phyloP scores from a whole-genome alignment of 2,797 vertebrate species.

The Enoplosus armatus region DNA sequence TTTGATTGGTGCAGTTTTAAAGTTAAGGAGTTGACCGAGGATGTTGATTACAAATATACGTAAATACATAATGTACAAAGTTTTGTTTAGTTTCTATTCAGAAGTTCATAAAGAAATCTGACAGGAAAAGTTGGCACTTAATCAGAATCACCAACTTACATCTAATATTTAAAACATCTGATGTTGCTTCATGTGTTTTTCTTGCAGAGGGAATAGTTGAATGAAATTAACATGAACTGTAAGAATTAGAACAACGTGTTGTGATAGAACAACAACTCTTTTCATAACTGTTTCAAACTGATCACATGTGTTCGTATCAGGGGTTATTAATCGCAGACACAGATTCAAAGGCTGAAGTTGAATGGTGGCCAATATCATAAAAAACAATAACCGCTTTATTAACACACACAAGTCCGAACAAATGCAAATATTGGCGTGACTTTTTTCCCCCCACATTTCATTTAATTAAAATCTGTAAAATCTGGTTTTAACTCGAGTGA shows the following conservation, averaged over 20 bases:
- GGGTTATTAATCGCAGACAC: background rate
- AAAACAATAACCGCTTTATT: background rate
- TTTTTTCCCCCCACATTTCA: background rate
- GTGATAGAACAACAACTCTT: background rate
- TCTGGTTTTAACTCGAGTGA: background rate
- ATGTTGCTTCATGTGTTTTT: too few species aligned
- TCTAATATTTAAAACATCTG: too few species aligned
- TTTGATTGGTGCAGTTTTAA: background rate
- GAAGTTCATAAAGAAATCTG: background rate
- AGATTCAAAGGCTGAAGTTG: background rate
- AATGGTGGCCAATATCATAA: background rate
- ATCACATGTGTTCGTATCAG: background rate
- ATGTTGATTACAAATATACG: background rate
- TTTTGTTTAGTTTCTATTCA: background rate
- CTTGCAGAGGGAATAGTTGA: too few species aligned
- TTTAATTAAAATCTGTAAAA: background rate
- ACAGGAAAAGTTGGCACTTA: background rate
- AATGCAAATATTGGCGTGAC: background rate
- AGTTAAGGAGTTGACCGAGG: background rate
- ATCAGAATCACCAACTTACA: too few species aligned
- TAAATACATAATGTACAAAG: background rate
- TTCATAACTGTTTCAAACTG: too few species aligned
- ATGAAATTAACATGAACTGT: too few species aligned
- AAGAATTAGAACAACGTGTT: too few species aligned
- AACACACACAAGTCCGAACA: background rate